Evolutionary conservation across 2,797 vertebrate species (phyloP).

Genomic region (Eospalax fontanierii): DNA sequence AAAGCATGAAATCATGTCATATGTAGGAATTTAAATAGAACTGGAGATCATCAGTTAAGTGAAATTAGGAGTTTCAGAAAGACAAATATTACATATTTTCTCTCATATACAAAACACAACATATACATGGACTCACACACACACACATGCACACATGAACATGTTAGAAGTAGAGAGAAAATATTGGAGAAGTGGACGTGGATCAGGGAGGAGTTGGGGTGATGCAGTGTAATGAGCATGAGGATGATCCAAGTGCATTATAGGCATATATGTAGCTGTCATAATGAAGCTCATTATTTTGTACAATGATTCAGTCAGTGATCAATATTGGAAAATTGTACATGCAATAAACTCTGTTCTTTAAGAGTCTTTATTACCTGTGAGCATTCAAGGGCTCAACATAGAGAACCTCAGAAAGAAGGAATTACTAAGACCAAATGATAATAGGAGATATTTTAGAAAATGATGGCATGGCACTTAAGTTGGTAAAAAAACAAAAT

Average conservation of each 20-base stretch:
- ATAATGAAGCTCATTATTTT: not conserved
- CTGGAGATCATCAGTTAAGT: not conserved
- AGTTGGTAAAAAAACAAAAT: not conserved
- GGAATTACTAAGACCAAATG: not conserved
- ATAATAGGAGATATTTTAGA: not conserved
- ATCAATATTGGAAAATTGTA: not conserved
- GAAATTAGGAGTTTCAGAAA: not conserved
- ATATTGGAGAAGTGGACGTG: not conserved
- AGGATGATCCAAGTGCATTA: not conserved
- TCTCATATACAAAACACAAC: not conserved
- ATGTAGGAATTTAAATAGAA: not conserved
- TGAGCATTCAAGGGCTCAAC: not conserved
- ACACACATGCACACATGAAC: not conserved
- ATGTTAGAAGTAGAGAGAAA: not conserved
- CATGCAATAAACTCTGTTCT: not conserved
- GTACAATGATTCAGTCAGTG: not conserved
- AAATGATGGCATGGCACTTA: not conserved
- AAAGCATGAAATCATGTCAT: too few species aligned
- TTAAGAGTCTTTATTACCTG: not conserved
- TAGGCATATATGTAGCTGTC: too few species aligned
- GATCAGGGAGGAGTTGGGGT: not conserved
- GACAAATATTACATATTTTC: not conserved
- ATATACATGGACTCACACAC: too few species aligned
- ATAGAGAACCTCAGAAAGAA: not conserved
- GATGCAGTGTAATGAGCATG: not conserved